These are phyloP conservation scores for Triops longicaudatus DNA, from an alignment of 1,140 invertebrate species.

Conservation along the genomic window DNA sequence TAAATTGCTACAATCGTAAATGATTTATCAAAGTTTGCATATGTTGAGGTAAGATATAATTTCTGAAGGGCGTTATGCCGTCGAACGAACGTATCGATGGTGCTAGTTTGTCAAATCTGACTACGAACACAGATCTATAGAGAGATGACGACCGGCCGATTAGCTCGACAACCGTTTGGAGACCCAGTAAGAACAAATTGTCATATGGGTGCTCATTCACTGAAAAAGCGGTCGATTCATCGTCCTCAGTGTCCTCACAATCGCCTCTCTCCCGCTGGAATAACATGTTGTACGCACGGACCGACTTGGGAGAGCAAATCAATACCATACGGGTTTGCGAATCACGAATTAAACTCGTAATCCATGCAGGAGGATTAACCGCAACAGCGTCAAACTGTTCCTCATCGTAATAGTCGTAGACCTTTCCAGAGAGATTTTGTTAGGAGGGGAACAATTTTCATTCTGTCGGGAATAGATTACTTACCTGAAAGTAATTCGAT, in stretches of 20 bases:
- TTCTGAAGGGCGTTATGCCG: not conserved
- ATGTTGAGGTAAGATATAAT: not conserved
- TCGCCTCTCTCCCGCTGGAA: not conserved
- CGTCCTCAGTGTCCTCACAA: not conserved
- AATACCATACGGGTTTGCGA: not conserved
- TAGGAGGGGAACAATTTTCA: not conserved
- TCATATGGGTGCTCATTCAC: not conserved
- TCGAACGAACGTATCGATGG: not conserved
- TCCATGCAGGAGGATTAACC: not conserved
- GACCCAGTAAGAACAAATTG: not conserved
- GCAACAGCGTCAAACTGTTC: not conserved
- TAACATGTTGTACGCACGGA: not conserved
- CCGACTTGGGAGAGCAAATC: not conserved
- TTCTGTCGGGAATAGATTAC: not conserved
- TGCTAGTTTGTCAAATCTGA: not conserved
- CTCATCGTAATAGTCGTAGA: not conserved
- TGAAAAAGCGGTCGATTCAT: not conserved
- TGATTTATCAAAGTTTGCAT: not conserved
- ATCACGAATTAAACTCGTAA: not conserved
- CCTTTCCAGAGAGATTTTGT: not conserved
- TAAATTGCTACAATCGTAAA: not conserved
- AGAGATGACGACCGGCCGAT: not conserved
- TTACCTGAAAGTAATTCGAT: not conserved
- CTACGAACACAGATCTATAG: not conserved
- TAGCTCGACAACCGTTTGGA: not conserved